Base-by-base conservation (phyloP, 2,113 vertebrate species). In the Oncorhynchus clarkii region DNA sequence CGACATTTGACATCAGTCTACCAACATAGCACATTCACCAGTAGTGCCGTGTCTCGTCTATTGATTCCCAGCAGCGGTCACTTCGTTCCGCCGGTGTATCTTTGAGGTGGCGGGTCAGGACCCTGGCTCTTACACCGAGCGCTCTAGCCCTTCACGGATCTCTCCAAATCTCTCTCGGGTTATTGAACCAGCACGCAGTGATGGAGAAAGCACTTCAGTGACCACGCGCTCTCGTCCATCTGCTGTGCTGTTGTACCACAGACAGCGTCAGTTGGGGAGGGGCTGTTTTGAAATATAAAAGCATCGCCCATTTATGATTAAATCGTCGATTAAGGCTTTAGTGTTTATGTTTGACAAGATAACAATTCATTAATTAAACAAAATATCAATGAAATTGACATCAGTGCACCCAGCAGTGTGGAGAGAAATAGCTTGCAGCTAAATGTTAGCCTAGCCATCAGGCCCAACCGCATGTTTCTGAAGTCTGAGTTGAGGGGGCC, bases 71-170 rank as follows among this genome's bases (percentile, higher is more conserved):
- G 51, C 51, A 14, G 66, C 26, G 72, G 72, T 76, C 76, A 77
- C 85, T 86, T 78, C 88, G 75, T 78, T 87, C 65, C 74, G 68
- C 49, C 73, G 66, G 78, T 88, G 77, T 77, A 77, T 88, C 80
- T 82, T 64, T 85, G 85, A 84, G 87, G 86, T 88, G 84, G 79
- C 80, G 84, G 91, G 90, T 93, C 90, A 85, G 84, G 90, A 92
- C 88, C 90, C 75, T 68, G 54, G 64, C 83, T 86, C 81, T 88
- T 76, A 82, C 65, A 73, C 67, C 75, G 81, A 74, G 72, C 82
- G 66, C 85, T 81, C 76, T 49, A 85, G 88, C 84, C 90, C 91
- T 89, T 90, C 71, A 78, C 83, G 86, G 83, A 85, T 80, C 91
- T 91, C 91, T 87, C 72, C 82, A 87, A 83, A 84, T 91, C 89